These are phyloP conservation scores for Sphaerodactylus townsendi DNA, from an alignment of 2,113 vertebrate genomes.

Conservation along the genomic window DNA sequence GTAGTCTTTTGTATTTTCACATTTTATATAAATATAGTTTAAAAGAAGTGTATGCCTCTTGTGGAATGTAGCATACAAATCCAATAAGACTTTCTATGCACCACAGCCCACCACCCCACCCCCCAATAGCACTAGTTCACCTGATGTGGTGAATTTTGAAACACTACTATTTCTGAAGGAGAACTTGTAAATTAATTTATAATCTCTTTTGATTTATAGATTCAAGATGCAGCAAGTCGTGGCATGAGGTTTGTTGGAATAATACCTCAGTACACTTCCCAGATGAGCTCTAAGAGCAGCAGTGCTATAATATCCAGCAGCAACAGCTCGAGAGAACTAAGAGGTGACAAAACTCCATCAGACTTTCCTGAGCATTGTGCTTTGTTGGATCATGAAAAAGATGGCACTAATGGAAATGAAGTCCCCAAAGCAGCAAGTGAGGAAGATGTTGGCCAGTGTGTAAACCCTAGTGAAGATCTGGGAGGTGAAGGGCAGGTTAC, in stretches of 20 bases:
- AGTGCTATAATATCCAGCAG: slow-evolving; percentile 65
- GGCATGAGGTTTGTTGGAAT: slow-evolving; percentile 93
- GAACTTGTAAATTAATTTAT: slow-evolving; percentile 65
- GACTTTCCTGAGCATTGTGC: slow-evolving; percentile 35
- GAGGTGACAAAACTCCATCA: slow-evolving; percentile 48
- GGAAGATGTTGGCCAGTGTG: slow-evolving; percentile 31
- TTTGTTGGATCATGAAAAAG: slow-evolving; percentile 44
- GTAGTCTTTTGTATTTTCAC: slow-evolving; percentile 1
- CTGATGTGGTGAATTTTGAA: slow-evolving; percentile 59
- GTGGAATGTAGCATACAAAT: slow-evolving; percentile 28
- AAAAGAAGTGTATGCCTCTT: not conserved
- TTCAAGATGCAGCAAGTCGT: slow-evolving; percentile 92
- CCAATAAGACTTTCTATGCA: slow-evolving; percentile 31
- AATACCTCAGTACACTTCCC: slow-evolving; percentile 82
- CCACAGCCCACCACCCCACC: slow-evolving; percentile 32
- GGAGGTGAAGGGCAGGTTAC: slow-evolving; percentile 39
- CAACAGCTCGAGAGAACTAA: slow-evolving; percentile 72
- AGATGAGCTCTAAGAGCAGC: slow-evolving; percentile 59
- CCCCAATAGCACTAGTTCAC: slow-evolving; percentile 18
- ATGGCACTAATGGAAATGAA: slow-evolving; percentile 38
- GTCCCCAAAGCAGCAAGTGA: slow-evolving; percentile 18
- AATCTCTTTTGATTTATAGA: slow-evolving; percentile 76
- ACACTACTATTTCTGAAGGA: slow-evolving; percentile 45
- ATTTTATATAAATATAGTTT: not conserved
- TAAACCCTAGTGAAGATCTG: slow-evolving; percentile 30